Evolutionary conservation across 2,888 invertebrate genomes (phyloP), one percentile per base, ranked within the genome.

Genomic region (Oxystoma pomonae): DNA sequence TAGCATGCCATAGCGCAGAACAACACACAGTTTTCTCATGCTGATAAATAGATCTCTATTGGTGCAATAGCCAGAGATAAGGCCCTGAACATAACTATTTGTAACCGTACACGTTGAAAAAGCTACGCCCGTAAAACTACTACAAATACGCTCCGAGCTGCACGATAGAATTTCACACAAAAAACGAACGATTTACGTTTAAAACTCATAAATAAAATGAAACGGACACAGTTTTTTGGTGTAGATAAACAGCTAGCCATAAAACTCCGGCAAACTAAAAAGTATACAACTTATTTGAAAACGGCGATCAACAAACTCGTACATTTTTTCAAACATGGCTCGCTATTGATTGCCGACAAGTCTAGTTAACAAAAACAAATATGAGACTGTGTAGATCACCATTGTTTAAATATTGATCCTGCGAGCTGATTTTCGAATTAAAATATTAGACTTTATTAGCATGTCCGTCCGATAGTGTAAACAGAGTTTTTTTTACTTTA

Each of bases 21-120:
- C 50, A 20, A 60, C 16, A 53, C 53, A 16, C 53, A 16, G 35
- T 35, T 35, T 35, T 35, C 35, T 35, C 35, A 35, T 35, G 35
- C 35, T 35, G 35, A 35, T 35, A 35, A 12, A 35, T 77, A 78
- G 78, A 78, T 78, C 75, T 75, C 75, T 74, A 76, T 76, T 74
- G 76, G 73, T 71, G 74, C 74, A 72, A 72, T 70, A 70, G 72
- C 68, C 67, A 51, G 68, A 76, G 76, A 75, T 74, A 75, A 75
- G 73, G 68, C 72, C 71, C 35, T 12, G 12, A 35, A 35, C 35
- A 35, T 7, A 35, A 35, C 35, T 35, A 35, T 35, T 35, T 35
- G 35, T 35, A 35, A 7, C 3, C 12, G 35, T 35, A 35, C 35
- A 35, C 3, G 35, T 12, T 35, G 12, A 35, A 35, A 35, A 35